A percentile compares a stretch with the other conserved stretches of the same genome.
Evolutionary conservation across 1,140 invertebrate genomes (phyloP).

Genomic region (Aleiodes sp.): DNA sequence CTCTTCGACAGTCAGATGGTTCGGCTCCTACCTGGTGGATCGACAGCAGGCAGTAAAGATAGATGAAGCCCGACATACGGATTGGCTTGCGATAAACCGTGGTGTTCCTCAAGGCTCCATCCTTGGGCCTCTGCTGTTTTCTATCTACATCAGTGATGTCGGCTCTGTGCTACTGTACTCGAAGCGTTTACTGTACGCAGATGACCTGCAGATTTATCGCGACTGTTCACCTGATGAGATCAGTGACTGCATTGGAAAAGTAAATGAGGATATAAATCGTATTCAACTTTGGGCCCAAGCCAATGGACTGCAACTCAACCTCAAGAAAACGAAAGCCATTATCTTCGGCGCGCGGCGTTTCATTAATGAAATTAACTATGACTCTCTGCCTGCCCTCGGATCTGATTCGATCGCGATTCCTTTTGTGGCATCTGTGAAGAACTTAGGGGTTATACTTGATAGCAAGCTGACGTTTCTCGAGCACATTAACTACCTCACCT

Average conservation of each 20-base stretch:
- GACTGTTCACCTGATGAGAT: not conserved
- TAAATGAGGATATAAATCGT: not conserved
- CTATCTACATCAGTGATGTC: conserved; percentile 17
- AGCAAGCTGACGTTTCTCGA: no score
- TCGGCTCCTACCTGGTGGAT: conserved; percentile 6
- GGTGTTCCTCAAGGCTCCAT: conserved; percentile 13
- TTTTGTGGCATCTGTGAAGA: no score
- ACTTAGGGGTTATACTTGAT: no score
- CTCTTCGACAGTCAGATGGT: not conserved
- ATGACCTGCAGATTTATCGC: conserved; percentile 16
- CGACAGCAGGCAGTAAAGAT: not conserved
- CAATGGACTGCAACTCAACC: conserved; percentile 20
- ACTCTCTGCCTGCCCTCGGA: no score
- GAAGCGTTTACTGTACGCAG: not conserved
- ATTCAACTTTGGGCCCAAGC: not conserved
- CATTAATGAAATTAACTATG: not conserved
- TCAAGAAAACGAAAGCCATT: not conserved
- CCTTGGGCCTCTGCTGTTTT: conserved; percentile 9
- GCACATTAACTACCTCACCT: no score
- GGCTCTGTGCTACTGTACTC: not conserved
- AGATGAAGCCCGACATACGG: not conserved
- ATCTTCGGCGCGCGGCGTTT: not conserved
- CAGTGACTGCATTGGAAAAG: not conserved
- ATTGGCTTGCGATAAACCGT: not conserved
- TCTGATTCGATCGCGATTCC: no score